These are phyloP conservation scores for Ambastaia sidthimunki DNA, from an alignment of 2,797 vertebrate genomes.

Conservation along the genomic window DNA sequence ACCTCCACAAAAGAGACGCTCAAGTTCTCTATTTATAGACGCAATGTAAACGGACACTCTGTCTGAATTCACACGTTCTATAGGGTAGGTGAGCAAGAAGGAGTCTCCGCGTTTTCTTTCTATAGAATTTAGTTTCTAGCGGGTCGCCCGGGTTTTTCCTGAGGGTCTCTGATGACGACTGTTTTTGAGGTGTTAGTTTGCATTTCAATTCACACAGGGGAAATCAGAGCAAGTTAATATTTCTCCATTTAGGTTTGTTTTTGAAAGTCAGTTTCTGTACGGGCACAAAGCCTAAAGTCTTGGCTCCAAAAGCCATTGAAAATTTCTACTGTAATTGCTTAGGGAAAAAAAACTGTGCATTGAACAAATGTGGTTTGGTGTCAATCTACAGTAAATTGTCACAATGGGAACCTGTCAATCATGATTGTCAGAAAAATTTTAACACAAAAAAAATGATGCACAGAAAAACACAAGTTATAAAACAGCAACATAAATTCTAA, in stretches of 20 bases:
- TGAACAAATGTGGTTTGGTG: background rate
- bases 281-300: constrained; percentile 1
- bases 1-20: constrained; percentile 72
- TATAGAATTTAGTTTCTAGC: constrained; percentile 7
- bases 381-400: background rate
- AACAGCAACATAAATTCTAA: no score
- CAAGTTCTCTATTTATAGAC: constrained; percentile 76
- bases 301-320: background rate
- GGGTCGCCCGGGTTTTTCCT: background rate
- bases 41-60: constrained; percentile 73
- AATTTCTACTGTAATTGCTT: background rate
- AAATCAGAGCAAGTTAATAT: background rate
- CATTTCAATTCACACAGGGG: background rate
- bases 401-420: background rate
- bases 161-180: background rate
- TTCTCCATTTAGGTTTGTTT: background rate
- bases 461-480: no score
- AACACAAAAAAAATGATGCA: background rate
- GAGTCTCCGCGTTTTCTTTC: constrained; percentile 35
- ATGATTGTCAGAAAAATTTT: background rate
- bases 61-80: constrained; percentile 64
- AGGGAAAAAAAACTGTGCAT: background rate
- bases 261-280: background rate
- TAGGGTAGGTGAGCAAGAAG: constrained; percentile 17
- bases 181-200: constrained; percentile 1